A percentile compares a stretch with the other conserved stretches of the same genome.
Evolutionary conservation across 2,797 vertebrate genomes (phyloP).

Genomic region (Poecilia velifera): DNA sequence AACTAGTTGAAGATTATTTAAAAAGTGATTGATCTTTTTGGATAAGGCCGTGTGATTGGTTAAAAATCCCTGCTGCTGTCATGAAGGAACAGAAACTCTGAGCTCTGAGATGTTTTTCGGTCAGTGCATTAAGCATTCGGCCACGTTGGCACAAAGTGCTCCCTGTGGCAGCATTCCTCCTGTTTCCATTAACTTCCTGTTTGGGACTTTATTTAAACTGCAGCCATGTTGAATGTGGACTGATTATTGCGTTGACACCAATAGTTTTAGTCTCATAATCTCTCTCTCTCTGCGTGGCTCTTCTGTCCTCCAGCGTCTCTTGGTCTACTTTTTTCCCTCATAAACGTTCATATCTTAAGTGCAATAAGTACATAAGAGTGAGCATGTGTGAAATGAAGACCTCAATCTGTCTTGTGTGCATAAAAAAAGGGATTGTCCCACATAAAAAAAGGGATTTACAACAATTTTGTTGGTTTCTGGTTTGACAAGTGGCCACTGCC

Average conservation of each 20-base stretch:
- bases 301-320: conserved; percentile 24
- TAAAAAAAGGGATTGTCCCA: conserved; percentile 29
- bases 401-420: conserved; percentile 35
- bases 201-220: conserved; percentile 12
- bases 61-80: not conserved
- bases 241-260: conserved; percentile 22
- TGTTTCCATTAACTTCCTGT: not conserved
- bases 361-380: not conserved
- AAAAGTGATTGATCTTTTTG: not conserved
- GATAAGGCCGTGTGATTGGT: not conserved
- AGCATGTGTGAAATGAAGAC: conserved; percentile 23
- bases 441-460: conserved; percentile 18
- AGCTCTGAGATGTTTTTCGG: not conserved
- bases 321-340: conserved; percentile 22
- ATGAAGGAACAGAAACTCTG: not conserved
- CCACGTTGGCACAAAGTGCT: not conserved
- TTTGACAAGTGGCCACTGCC: conserved; percentile 22
- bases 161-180: not conserved
- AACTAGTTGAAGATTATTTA: too few species aligned
- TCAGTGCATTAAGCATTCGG: not conserved
- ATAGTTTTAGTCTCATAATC: conserved; percentile 29
- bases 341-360: conserved; percentile 10
- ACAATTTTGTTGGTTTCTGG: conserved; percentile 23
- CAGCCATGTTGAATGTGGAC: conserved; percentile 23
- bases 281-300: conserved; percentile 12